Base-by-base conservation (phyloP, 2,888 invertebrate genomes). In the Cosmopolites sordidus region DNA sequence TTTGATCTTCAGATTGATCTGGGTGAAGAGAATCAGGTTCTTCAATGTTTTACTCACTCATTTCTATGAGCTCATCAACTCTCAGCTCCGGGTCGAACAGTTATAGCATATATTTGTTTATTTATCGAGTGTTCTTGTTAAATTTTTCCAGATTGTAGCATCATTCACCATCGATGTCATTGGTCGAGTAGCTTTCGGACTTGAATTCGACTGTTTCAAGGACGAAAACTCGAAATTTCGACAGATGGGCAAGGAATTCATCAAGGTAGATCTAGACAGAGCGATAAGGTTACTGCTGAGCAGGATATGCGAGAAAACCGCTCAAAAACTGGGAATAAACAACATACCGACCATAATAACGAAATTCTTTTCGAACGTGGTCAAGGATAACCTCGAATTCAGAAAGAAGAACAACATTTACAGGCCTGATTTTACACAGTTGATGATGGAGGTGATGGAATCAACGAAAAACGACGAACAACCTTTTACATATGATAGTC, bases 131-230 rank as follows among this genome's bases (percentile, higher is more conserved):
- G 8, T 5, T 8, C 8, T 22, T 22, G 8, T 22, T 22, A 5
- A 3, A 22, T 8, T 12, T 5, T 43, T 44, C 22, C 22, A 44
- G 44, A 6, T 29, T 11, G 14, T 44, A 29, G 58, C 55, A 1
- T 46, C 51, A 15, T 60, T 47, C 39, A 51, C 59, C 1, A 62
- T 60, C 6, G 62, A 62, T 41, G 53, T 62, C 6, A 60, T 62
- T 14, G 61, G 60, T 0, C 77, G 77, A 51, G 77, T 80, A 47
- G 81, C 80, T 6, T 82, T 82, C 63, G 82, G 81, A 29, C 70
- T 82, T 2, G 78, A 81, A 52, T 78, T 77, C 56, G 78, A 81
- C 59, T 76, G 78, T 14, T 77, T 82, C 46, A 73, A 74, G 43
- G 74, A 78, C 63, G 69, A 76, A 0, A 68, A 78, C 54, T 76